Evolutionary conservation across 2,797 vertebrate genomes (phyloP), one percentile per base, ranked within the genome.

Genomic region (Hydrophis major): DNA sequence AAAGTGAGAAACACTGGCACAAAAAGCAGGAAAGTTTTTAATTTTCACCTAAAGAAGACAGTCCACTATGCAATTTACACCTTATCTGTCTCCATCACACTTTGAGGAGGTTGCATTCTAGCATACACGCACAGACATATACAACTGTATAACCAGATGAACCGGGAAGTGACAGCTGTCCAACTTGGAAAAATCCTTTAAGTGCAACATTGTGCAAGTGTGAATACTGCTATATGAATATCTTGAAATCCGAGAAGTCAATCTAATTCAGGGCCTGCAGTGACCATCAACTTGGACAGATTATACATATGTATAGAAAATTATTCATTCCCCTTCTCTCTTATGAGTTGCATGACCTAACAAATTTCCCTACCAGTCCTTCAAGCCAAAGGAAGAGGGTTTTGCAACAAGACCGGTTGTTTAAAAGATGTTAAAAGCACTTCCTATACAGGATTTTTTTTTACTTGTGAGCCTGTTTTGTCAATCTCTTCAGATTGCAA

Each of bases 1-100:
- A 94, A 96, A 93, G 94, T 0, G 66, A 1, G n/a, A 95, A 96
- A 92, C 10, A 91, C 32, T 59, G 87, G 92, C 89, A 94, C 1
- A 12, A 91, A 91, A 92, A 90, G 69, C 93, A 93, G 94, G 78
- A 92, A 95, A 92, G 94, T 95, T 97, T 97, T 98, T 98, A 97
- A 98, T 98, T 98, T 98, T 97, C 98, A 98, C 98, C 97, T 98
- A 95, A 93, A 95, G n/a, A 94, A 93, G 94, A 96, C 97, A 97
- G 96, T 96, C 90, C 18, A 57, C 96, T 96, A 97, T 93, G 97
- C 97, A 98, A 98, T 98, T 98, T 98, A 98, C 98, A 98, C 98
- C 97, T 98, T 94, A 63, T 92, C 94, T 0, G 7, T 94, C 94
- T 69, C 88, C 92, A 92, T 97, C 47, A 86, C 2, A 1, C 96